These are phyloP conservation scores for Alentia gelatinosa DNA, from an alignment of 2,888 invertebrate species.

Conservation along the genomic window DNA sequence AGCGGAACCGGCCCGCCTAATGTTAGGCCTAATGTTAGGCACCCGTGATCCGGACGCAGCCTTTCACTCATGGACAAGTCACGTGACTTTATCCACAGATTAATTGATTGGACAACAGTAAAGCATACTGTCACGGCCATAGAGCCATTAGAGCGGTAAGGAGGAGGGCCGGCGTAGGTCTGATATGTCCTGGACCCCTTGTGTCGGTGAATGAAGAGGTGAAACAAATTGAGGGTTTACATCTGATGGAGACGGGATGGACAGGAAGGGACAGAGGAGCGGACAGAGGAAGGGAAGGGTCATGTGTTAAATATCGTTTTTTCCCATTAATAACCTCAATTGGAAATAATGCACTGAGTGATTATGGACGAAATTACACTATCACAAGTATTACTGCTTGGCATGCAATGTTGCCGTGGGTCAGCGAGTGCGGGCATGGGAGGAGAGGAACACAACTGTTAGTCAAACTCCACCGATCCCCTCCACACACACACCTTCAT, in stretches of 20 bases:
- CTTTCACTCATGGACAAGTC: background rate
- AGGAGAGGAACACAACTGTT: background rate
- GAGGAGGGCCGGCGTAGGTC: background rate
- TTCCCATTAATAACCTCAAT: constrained; percentile 54
- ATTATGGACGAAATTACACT: constrained; percentile 51
- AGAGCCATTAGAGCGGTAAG: background rate
- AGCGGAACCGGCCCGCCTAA: background rate
- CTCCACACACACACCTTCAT: background rate
- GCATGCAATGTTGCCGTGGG: constrained; percentile 41
- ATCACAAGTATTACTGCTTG: constrained; percentile 45
- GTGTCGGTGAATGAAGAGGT: background rate
- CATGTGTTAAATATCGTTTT: constrained; percentile 48
- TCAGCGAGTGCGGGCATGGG: background rate
- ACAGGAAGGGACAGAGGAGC: background rate
- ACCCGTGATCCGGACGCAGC: background rate
- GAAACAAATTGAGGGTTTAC: no score
- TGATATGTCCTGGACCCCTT: background rate
- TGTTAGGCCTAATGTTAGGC: constrained; percentile 11
- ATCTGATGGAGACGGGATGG: background rate
- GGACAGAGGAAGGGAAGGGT: background rate
- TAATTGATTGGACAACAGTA: constrained; percentile 20
- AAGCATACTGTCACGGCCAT: no score
- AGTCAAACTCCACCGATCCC: background rate
- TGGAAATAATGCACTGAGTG: constrained; percentile 48
- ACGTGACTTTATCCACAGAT: background rate